Conservation (phyloP, 2,113 vertebrate species). For the Gallinago jamesoni region DNA sequence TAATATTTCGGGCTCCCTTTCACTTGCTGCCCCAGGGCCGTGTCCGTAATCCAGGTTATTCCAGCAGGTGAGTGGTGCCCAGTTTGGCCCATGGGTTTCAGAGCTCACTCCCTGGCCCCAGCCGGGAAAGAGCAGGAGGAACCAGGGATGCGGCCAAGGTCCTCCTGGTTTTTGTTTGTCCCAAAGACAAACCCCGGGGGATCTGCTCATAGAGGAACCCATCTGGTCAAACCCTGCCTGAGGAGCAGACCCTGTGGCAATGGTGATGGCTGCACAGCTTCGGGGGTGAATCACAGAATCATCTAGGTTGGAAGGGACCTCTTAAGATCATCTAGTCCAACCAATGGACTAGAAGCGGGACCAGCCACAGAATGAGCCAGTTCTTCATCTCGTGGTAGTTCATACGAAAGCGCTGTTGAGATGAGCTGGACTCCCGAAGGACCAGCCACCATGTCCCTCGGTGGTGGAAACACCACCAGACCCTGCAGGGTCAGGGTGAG, state of each 20-base stretch:
- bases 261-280: not conserved
- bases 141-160: not conserved
- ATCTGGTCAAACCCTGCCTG: not conserved
- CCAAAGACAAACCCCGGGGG: not conserved
- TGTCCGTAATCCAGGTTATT: not conserved
- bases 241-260: not conserved
- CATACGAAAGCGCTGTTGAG: not conserved
- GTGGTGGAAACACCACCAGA: not conserved
- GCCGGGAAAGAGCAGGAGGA: not conserved
- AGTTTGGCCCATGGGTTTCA: not conserved
- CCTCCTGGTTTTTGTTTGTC: not conserved
- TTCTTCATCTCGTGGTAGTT: not conserved
- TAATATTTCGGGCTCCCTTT: not conserved
- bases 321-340: too few species aligned
- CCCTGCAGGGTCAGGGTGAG: not conserved
- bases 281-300: rapidly evolving
- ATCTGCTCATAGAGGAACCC: not conserved
- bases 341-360: not conserved
- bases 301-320: too few species aligned
- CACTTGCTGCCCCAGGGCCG: not conserved
- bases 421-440: not conserved
- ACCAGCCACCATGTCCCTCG: rapidly evolving
- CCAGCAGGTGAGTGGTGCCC: not conserved
- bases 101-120: not conserved
- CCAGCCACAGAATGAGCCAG: not conserved